phyloP scores from a whole-genome alignment of 2,113 vertebrate species.

The Chionis minor region DNA sequence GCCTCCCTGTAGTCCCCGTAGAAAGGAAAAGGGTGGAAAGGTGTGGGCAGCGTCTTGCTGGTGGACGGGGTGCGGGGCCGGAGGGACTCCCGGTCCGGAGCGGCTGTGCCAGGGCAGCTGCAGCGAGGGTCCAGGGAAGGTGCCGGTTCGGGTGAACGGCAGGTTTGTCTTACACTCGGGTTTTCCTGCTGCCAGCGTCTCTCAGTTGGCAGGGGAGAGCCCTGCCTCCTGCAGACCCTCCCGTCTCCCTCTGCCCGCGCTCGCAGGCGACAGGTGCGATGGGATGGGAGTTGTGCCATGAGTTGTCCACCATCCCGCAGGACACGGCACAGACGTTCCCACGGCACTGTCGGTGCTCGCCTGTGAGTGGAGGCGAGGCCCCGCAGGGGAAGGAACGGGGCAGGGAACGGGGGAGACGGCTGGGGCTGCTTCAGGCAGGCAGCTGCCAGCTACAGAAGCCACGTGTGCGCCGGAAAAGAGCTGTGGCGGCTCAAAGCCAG shows the following conservation, averaged over 20 bases:
- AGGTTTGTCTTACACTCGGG: accelerated
- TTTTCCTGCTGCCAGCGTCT: accelerated
- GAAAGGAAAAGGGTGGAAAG: background rate
- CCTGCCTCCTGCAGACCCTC: background rate
- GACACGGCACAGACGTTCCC: accelerated
- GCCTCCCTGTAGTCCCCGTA: accelerated
- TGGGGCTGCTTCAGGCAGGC: background rate
- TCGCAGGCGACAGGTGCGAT: accelerated
- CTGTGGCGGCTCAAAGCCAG: accelerated
- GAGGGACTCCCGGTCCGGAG: background rate
- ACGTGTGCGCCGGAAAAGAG: background rate
- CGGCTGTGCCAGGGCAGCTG: background rate
- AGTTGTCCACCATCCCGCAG: accelerated
- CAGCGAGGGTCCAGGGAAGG: background rate
- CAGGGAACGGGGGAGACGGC: background rate
- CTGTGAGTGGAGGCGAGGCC: background rate
- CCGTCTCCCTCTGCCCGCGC: accelerated
- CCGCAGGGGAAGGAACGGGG: accelerated
- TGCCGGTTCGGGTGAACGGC: background rate
- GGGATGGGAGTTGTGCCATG: background rate
- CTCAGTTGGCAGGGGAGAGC: background rate
- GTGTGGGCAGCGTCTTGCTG: background rate
- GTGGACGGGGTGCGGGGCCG: accelerated
- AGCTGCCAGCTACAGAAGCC: background rate
- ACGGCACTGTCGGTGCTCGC: accelerated